These are phyloP conservation scores for Dipodomys stephensi DNA, from an alignment of 2,113 vertebrate genomes.

Conservation along the genomic window DNA sequence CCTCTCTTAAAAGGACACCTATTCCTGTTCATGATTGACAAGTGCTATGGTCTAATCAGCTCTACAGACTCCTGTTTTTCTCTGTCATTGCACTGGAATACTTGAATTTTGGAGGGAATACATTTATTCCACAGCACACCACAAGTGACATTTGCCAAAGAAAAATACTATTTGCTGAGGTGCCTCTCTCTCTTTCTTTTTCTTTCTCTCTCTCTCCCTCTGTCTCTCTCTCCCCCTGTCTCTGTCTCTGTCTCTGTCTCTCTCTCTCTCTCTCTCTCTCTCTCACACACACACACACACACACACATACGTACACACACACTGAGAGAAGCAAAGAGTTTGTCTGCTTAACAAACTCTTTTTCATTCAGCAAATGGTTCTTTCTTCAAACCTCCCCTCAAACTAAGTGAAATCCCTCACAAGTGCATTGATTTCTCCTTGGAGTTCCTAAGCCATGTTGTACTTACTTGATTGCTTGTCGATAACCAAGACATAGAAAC, in stretches of 20 bases:
- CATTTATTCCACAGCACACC: neutral
- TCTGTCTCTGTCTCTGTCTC: neutral
- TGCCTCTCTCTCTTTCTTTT: neutral
- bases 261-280: neutral
- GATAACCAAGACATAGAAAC: neutral
- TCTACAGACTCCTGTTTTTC: neutral
- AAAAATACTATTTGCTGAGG: neutral
- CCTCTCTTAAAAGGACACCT: neutral
- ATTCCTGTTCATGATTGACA: neutral
- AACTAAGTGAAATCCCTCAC: neutral
- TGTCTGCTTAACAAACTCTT: neutral
- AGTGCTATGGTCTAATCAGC: neutral
- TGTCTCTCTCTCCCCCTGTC: too few species aligned
- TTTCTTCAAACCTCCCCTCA: neutral
- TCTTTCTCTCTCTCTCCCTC: neutral
- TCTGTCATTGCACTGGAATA: neutral
- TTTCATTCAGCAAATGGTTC: neutral
- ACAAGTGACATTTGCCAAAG: neutral
- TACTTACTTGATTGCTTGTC: neutral
- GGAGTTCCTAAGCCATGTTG: neutral
- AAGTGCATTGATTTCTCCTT: neutral
- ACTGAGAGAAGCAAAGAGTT: neutral
- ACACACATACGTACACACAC: neutral
- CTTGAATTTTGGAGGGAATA: neutral
- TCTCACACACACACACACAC: too few species aligned